Evolutionary conservation across 2,797 vertebrate genomes (phyloP), one percentile per base, ranked within the genome.

Genomic region (Pteropus rufus): DNA sequence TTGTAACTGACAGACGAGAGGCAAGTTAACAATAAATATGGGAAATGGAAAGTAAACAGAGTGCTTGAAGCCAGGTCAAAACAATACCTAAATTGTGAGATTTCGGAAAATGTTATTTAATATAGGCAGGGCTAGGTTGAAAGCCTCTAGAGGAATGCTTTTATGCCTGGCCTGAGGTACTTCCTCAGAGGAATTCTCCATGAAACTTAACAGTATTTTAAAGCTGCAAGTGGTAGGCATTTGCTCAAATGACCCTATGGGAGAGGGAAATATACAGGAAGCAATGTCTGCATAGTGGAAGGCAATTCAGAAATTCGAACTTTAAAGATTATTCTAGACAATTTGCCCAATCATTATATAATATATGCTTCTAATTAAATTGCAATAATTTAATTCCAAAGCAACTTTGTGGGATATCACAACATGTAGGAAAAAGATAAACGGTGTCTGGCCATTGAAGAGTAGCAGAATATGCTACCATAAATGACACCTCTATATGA

Each of bases 71-170:
- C 31, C 46, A 86, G 26, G 69, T 77, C 67, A 91, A 94, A 90
- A 90, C 36, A 64, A 72, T 93, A 49, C 41, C 89, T 41, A 54
- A 91, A 87, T 19, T 36, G 29, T 89, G 41, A 70, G 31, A 41
- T 34, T 96, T 77, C 94, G 93, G 93, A 94, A 97, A 97, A 97
- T 84, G 0, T 12, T 83, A 65, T 75, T 80, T 84, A 95, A 76
- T 79, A 84, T 36, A 94, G 60, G 14, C 72, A 97, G 23, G 2
- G 0, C 21, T 24, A 0, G 0, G 2, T 7, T 93, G 75, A 94
- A 3, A 95, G 5, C 5, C 92, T 39, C 69, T 69, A 24, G 24
- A 89, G 14, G 52, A 77, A 60, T 7, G 11, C 5, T 91, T 77
- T 92, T 77, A 52, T 58, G 87, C 21, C n/a, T 79, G 1, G 7